These are phyloP conservation scores for Picus viridis DNA, from an alignment of 2,797 vertebrate species.

Conservation along the genomic window DNA sequence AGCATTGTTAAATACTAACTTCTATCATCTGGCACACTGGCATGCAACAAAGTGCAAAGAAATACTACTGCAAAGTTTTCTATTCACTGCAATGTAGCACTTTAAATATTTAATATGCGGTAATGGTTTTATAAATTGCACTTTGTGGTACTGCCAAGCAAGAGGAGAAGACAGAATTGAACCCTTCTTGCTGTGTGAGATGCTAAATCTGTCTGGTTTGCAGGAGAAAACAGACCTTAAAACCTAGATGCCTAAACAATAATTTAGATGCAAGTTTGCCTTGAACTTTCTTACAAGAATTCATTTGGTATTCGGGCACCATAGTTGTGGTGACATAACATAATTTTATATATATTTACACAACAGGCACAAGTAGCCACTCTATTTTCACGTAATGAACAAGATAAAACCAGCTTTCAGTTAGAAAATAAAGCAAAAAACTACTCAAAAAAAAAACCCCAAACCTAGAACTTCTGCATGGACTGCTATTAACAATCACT, in stretches of 20 bases:
- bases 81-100: slow-evolving; percentile 40
- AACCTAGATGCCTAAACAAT: slow-evolving; percentile 30
- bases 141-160: slow-evolving; percentile 40
- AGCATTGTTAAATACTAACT: slow-evolving; percentile 24
- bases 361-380: slow-evolving; percentile 21
- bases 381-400: slow-evolving; percentile 44
- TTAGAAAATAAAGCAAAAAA: background rate
- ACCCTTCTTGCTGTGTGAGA: slow-evolving; percentile 19
- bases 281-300: slow-evolving; percentile 33
- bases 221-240: slow-evolving; percentile 14
- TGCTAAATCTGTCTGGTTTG: slow-evolving; percentile 12
- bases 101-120: slow-evolving; percentile 26
- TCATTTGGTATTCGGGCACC: slow-evolving; percentile 47
- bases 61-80: slow-evolving; percentile 35
- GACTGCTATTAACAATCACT: slow-evolving; percentile 25
- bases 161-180: slow-evolving; percentile 35
- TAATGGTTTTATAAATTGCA: slow-evolving; percentile 41
- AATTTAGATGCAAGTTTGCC: slow-evolving; percentile 36
- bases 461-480: background rate
- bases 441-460: background rate
- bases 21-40: background rate
- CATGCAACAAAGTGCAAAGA: slow-evolving; percentile 55
- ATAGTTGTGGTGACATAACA: slow-evolving; percentile 49
- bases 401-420: slow-evolving; percentile 32
- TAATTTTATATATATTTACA: slow-evolving; percentile 65